Conservation (phyloP, 64 coral and sea anemone genomes). For the Porites lutea region DNA sequence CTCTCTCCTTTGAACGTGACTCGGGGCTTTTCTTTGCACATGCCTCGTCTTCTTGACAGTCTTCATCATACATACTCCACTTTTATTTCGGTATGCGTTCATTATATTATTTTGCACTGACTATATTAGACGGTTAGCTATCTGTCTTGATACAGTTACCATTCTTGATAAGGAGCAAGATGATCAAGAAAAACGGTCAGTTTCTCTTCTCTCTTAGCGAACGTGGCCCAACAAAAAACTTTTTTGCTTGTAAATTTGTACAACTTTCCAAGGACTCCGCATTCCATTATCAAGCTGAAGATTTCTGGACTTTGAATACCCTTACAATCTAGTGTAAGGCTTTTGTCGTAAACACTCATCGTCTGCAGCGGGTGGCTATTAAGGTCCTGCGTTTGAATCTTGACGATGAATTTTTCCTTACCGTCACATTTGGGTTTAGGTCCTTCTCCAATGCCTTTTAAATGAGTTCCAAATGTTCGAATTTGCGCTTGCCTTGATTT, state of each 20-base stretch:
- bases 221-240: constrained; percentile 76
- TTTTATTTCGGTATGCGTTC: too few species aligned
- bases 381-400: constrained; percentile 65
- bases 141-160: neutral
- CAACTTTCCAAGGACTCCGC: constrained; percentile 76
- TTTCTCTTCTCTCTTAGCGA: constrained; percentile 47
- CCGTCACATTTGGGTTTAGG: constrained; percentile 65
- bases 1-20: too few species aligned
- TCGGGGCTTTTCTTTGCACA: too few species aligned
- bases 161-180: constrained; percentile 79
- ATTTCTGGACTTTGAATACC: constrained; percentile 86
- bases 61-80: too few species aligned
- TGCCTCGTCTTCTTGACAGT: too few species aligned
- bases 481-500: neutral
- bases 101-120: too few species aligned
- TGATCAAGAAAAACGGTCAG: constrained; percentile 66
- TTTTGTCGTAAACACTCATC: constrained; percentile 62
- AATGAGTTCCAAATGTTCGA: constrained; percentile 66
- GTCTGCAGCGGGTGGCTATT: constrained; percentile 74
- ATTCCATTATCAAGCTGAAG: constrained; percentile 88
- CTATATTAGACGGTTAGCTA: too few species aligned
- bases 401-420: constrained; percentile 66
- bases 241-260: constrained; percentile 69
- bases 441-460: constrained; percentile 70
- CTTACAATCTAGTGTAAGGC: neutral